Evolutionary conservation across 37 sponge, comb jelly and placozoan species (phyloP), one percentile per base, ranked within the genome.

Genomic region (Haliclona indistincta): DNA sequence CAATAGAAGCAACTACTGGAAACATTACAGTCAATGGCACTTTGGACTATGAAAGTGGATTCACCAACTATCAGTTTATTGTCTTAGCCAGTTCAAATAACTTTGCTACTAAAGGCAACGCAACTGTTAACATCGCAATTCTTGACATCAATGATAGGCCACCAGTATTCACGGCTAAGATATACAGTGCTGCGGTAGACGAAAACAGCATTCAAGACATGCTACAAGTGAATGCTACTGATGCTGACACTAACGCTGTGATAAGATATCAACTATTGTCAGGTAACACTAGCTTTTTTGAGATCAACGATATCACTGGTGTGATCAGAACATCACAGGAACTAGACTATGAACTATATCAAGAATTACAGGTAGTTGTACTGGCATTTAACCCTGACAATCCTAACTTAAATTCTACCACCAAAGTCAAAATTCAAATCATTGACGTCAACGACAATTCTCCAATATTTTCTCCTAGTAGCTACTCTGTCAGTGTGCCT

Each of bases 11-110:
- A 19, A 26, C 53, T 2, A 84, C 85, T 36, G 93, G 93, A 8
- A 80, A 76, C 38, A 80, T 93, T 58, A 81, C 30, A 8, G 45
- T 70, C 52, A 58, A 34, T 22, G 63, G 72, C 20, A 70, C 43
- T 26, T 81, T 90, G 71, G 82, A 84, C 51, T 90, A 79, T 70
- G 91, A 84, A 34, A 25, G 25, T 11, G 77, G 73, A 0, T n/a
- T 20, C 19, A 58, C 49, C 22, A 29, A 30, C 44, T 84, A 64
- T 44, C 33, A 3, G 8, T 23, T 90, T 19, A 43, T 6, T 0
- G 77, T 85, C 11, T 41, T 54, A 22, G 91, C 75, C 17, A 26
- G 29, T 36, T 66, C 67, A 33, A 66, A 66, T 66, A 6, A 6
- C 43, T 66, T 66, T 34, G 10, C 7, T 7, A 66, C 37, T 8